A percentile compares a stretch with the other conserved stretches of the same genome.
These are phyloP conservation scores for Lysandra coridon DNA, from an alignment of 2,888 invertebrate species.

Conservation along the genomic window DNA sequence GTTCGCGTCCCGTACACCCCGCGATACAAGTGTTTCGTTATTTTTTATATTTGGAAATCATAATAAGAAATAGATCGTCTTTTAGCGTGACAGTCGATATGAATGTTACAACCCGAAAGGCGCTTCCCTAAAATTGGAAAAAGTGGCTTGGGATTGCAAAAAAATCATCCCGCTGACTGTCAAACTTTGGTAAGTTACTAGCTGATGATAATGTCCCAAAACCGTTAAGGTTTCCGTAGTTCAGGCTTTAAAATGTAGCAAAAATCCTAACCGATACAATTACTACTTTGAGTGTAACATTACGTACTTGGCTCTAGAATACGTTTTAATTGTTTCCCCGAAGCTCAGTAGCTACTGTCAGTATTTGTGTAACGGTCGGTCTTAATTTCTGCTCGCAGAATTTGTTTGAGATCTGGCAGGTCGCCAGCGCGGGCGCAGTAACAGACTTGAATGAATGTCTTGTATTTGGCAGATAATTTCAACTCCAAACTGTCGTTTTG, in stretches of 20 bases:
- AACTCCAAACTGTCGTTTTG: background rate
- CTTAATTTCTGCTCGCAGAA: conserved; percentile 1
- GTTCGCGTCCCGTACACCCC: conserved; percentile 45
- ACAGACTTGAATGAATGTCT: conserved; percentile 15
- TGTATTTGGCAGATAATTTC: conserved; percentile 1
- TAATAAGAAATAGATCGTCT: background rate
- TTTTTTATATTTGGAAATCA: background rate
- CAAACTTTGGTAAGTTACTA: no score
- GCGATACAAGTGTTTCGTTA: conserved; percentile 34
- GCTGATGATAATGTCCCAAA: no score
- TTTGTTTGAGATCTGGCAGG: background rate
- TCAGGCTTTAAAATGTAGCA: background rate
- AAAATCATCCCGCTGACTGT: no score
- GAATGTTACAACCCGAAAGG: no score
- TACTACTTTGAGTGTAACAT: background rate
- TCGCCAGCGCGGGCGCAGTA: conserved; percentile 3
- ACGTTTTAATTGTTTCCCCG: background rate
- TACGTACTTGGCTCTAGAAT: background rate
- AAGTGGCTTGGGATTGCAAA: no score
- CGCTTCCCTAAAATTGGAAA: no score
- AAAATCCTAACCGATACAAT: background rate
- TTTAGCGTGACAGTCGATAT: background rate
- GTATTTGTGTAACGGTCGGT: background rate
- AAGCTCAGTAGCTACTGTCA: background rate
- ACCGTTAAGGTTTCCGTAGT: no score